These are phyloP conservation scores for Epicampocera succincta DNA, from an alignment of 2,888 invertebrate species.

Conservation along the genomic window DNA sequence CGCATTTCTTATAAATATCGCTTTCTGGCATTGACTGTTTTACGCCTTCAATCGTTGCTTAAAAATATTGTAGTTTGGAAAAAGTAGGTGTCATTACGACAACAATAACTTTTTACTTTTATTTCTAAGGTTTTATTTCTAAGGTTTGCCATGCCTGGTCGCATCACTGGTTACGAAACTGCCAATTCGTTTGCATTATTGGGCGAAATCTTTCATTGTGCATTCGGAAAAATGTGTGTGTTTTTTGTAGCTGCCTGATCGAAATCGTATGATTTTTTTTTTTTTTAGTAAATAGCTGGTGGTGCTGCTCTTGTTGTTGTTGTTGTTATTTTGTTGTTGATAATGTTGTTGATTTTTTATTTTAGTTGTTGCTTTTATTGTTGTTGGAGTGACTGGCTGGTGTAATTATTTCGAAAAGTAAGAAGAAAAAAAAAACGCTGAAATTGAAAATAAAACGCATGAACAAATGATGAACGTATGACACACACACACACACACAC, in stretches of 20 bases:
- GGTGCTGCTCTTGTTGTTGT: not conserved
- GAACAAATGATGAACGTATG: constrained; percentile 42
- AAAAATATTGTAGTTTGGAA: no score
- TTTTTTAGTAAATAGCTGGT: not conserved
- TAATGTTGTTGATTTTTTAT: constrained; percentile 64
- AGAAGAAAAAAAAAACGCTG: constrained; percentile 3
- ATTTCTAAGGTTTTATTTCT: no score
- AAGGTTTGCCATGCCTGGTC: no score
- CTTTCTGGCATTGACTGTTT: no score
- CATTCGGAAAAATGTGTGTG: not conserved
- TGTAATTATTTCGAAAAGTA: constrained; percentile 36
- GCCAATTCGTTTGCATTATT: no score
- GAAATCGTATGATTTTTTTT: constrained; percentile 42
- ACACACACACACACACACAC: constrained; percentile 32
- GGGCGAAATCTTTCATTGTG: constrained; percentile 10
- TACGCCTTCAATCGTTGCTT: no score
- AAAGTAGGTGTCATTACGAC: no score
- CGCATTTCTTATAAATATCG: no score
- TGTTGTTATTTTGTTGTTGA: constrained; percentile 40
- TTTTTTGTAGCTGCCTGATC: constrained; percentile 27
- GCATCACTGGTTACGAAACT: no score
- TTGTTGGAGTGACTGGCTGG: constrained; percentile 38
- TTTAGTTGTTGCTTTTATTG: constrained; percentile 38
- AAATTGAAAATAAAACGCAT: constrained; percentile 3
- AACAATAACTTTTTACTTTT: no score